phyloP scores from a whole-genome alignment of 2,888 invertebrate species.

The Busseola fusca region DNA sequence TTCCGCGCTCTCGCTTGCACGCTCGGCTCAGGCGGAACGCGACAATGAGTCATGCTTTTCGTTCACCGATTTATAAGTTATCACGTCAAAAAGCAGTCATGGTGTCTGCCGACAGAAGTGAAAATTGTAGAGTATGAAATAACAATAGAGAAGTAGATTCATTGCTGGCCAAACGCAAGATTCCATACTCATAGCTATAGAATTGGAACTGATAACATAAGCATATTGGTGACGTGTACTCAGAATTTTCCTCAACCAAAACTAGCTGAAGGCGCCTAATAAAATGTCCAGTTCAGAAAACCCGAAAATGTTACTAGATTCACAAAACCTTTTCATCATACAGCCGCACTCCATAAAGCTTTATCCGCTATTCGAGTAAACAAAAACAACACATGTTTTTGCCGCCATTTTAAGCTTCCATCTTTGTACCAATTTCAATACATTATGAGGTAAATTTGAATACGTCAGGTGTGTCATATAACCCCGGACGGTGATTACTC shows the following conservation, averaged over 20 bases:
- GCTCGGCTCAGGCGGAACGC: too few relatives aligned
- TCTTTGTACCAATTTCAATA: conserved; percentile 62
- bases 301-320: background rate
- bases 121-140: background rate
- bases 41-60: too few relatives aligned
- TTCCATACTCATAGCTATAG: background rate
- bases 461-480: conserved; percentile 67
- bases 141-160: background rate
- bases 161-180: background rate
- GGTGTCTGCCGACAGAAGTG: background rate
- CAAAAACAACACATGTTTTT: conserved; percentile 38
- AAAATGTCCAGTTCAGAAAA: background rate
- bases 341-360: background rate
- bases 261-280: background rate
- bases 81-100: too few relatives aligned
- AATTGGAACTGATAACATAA: background rate
- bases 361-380: conserved; percentile 10
- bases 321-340: background rate
- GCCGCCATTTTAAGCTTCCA: conserved; percentile 43
- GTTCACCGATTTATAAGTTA: too few relatives aligned
- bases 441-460: conserved; percentile 67
- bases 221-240: background rate
- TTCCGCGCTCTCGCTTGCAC: too few relatives aligned
- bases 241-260: background rate
- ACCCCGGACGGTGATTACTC: conserved; percentile 65